Conservation (phyloP, 2,113 vertebrate genomes). For the Gopherus evgoodei region DNA sequence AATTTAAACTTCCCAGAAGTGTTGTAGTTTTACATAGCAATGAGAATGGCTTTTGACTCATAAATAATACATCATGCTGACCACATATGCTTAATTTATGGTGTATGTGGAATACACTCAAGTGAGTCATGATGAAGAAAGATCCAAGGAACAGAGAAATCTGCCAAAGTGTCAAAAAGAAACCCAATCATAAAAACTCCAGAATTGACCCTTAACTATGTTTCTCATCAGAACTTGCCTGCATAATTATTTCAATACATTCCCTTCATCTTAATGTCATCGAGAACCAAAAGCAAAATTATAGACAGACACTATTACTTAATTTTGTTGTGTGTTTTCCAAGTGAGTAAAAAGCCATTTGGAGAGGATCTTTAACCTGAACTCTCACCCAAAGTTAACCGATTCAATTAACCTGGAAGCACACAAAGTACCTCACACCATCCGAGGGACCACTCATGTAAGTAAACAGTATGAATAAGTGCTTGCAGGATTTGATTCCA, state of each 20-base stretch:
- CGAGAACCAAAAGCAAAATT: background rate
- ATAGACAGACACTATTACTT: background rate
- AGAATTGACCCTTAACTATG: background rate
- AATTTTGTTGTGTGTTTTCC: no score
- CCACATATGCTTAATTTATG: background rate
- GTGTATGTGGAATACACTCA: background rate
- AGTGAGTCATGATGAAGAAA: slow-evolving; percentile 15
- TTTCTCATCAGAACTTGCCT: background rate
- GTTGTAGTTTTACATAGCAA: slow-evolving; percentile 21
- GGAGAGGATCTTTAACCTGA: background rate
- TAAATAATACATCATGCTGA: background rate
- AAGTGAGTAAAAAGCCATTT: slow-evolving; percentile 28
- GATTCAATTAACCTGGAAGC: background rate
- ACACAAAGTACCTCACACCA: slow-evolving; percentile 12
- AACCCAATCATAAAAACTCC: background rate
- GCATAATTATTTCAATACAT: background rate
- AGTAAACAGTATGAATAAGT: slow-evolving; percentile 17
- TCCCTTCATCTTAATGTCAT: background rate
- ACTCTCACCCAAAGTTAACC: slow-evolving; percentile 18
- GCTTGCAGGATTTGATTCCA: background rate
- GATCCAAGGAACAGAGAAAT: background rate
- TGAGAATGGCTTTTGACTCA: slow-evolving; percentile 11
- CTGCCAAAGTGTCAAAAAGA: background rate
- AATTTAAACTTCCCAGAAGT: slow-evolving; percentile 56
- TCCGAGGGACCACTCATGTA: background rate